Percentiles rank a stretch among this genome's conserved stretches.
Evolutionary conservation across 2,797 vertebrate species (phyloP).

Genomic region (Leptodactylus fallax): DNA sequence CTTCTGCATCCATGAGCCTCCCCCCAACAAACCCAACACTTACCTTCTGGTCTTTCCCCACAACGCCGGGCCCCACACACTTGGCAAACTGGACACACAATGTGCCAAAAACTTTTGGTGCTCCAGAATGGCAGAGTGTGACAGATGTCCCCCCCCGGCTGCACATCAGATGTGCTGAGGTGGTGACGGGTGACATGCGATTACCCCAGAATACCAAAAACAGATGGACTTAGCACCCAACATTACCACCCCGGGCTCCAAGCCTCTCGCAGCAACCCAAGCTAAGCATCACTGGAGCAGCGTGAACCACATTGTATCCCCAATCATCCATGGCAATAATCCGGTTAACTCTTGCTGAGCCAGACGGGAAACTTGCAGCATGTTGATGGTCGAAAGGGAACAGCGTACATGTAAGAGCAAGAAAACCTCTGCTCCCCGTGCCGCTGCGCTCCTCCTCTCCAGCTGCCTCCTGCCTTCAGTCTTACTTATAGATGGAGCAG

Average conservation of each 20-base stretch:
- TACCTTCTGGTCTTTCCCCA: conserved; percentile 39
- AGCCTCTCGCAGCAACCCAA: not conserved
- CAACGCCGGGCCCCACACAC: not conserved
- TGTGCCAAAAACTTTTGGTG: conserved; percentile 28
- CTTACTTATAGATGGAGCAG: conserved; percentile 66
- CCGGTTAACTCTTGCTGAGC: conserved; percentile 60
- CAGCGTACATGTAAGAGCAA: conserved; percentile 68
- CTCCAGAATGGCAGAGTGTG: not conserved
- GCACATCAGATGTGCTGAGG: not conserved
- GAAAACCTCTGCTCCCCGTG: conserved; percentile 74
- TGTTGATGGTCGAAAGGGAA: conserved; percentile 71
- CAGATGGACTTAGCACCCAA: not conserved
- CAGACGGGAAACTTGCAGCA: conserved; percentile 59
- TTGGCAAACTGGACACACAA: not conserved
- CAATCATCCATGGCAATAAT: not conserved
- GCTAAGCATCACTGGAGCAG: not conserved
- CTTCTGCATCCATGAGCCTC: not conserved
- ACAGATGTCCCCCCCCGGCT: not conserved
- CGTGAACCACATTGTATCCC: not conserved
- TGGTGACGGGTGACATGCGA: not conserved
- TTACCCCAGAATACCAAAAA: not conserved
- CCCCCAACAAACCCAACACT: not conserved
- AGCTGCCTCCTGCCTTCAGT: conserved; percentile 77
- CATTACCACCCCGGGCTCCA: not conserved
- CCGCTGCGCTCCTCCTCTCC: conserved; percentile 76